These are phyloP conservation scores for Caenorhabditis brenneri DNA, from an alignment of 1,140 invertebrate genomes.

Conservation along the genomic window DNA sequence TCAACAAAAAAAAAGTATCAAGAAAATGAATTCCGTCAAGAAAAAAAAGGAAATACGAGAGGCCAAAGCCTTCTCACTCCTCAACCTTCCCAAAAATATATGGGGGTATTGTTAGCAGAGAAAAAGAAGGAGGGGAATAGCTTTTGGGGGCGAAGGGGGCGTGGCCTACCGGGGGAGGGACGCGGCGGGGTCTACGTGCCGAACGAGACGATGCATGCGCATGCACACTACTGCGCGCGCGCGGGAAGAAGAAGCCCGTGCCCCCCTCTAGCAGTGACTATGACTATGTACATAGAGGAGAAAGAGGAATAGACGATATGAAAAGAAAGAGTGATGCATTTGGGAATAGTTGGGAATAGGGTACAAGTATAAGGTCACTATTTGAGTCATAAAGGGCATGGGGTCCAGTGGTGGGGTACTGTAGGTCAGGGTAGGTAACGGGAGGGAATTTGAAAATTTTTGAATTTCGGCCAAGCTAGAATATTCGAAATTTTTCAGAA, in stretches of 20 bases:
- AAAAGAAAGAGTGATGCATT: background rate
- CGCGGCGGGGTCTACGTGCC: conserved; percentile 20
- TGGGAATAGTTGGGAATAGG: background rate
- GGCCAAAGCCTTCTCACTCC: background rate
- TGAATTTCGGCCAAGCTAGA: too few relatives aligned
- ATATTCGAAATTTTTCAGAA: too few relatives aligned
- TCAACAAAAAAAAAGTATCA: too few relatives aligned
- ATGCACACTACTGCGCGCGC: background rate
- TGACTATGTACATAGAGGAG: conserved; percentile 21
- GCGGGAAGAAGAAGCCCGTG: background rate
- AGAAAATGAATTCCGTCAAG: too few relatives aligned
- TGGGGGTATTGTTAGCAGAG: background rate
- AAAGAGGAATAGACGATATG: background rate
- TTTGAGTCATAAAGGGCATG: background rate
- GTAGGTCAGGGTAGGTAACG: too few relatives aligned
- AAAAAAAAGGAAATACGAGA: background rate
- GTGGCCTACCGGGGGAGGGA: background rate
- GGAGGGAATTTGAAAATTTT: background rate
- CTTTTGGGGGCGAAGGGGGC: background rate
- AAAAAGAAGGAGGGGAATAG: background rate
- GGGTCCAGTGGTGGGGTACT: too few relatives aligned
- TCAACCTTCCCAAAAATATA: background rate
- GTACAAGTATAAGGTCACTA: background rate
- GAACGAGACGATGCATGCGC: conserved; percentile 36
- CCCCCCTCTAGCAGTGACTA: background rate